A percentile compares a stretch with the other conserved stretches of the same genome.
phyloP scores from a whole-genome alignment of 2,113 vertebrate genomes.

The Elephas maximus region DNA sequence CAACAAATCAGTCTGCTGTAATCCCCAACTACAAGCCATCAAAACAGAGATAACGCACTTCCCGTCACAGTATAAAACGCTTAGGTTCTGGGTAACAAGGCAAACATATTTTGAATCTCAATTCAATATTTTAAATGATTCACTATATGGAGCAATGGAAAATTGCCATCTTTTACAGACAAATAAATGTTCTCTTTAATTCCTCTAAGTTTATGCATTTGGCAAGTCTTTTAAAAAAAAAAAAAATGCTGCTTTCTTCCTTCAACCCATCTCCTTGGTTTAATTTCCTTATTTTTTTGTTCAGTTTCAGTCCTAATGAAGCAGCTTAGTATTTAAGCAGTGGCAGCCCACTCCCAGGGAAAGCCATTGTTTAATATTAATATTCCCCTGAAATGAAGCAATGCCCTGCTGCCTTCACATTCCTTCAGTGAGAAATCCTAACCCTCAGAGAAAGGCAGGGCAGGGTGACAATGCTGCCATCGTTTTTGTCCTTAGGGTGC shows the following conservation, averaged over 20 bases:
- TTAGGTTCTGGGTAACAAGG: not conserved
- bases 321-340: slow-evolving; percentile 77
- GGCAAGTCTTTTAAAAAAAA: not conserved
- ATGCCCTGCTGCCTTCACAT: slow-evolving; percentile 58
- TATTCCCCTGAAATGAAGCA: slow-evolving; percentile 79
- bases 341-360: slow-evolving; percentile 30
- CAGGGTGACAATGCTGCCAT: not conserved
- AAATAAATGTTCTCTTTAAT: slow-evolving; percentile 21
- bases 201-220: slow-evolving; percentile 2
- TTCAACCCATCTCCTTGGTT: slow-evolving; percentile 7
- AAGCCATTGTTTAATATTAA: slow-evolving; percentile 83
- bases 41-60: not conserved
- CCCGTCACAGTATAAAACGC: not conserved
- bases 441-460: slow-evolving; percentile 62
- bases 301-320: slow-evolving; percentile 73
- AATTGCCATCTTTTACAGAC: slow-evolving; percentile 30
- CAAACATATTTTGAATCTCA: not conserved
- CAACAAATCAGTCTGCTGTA: not conserved
- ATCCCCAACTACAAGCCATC: not conserved
- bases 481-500: slow-evolving; percentile 74
- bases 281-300: slow-evolving; percentile 78
- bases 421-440: slow-evolving; percentile 73
- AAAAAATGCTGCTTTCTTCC: slow-evolving; percentile 17
- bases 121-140: slow-evolving; percentile 12
- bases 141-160: not conserved